Evolutionary conservation across 2,797 vertebrate species (phyloP).

Genomic region (Poeciliopsis gracilis): DNA sequence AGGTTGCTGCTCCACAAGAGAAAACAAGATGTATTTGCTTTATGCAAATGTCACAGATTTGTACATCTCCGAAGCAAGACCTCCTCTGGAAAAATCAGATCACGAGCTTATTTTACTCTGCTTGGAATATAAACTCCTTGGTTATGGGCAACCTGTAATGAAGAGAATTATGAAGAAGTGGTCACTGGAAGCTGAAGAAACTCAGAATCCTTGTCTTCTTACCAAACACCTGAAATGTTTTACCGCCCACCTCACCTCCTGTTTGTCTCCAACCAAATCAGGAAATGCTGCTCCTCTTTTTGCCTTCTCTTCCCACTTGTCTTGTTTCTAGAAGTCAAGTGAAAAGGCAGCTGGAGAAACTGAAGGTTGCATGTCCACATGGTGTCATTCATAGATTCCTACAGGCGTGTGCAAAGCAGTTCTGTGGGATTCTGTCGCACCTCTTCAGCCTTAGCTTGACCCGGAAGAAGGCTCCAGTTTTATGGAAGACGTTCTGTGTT

Average conservation of each 20-base stretch:
- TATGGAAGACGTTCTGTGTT: no score
- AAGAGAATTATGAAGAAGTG: neutral
- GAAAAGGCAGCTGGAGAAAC: neutral
- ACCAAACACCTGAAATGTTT: neutral
- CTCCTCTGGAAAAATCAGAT: neutral
- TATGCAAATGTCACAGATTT: neutral
- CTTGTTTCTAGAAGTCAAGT: neutral
- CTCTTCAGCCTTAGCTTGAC: no score
- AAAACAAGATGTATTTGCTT: neutral
- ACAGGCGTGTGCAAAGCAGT: no score
- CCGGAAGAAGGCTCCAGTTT: no score
- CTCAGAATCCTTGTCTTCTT: neutral
- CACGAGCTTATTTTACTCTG: neutral
- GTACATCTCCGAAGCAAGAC: neutral
- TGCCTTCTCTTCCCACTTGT: neutral
- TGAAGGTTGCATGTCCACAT: no score
- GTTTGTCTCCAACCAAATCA: no score
- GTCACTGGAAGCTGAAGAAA: neutral
- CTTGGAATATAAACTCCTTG: neutral
- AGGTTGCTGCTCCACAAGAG: neutral
- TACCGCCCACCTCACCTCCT: neutral
- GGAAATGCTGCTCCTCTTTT: neutral
- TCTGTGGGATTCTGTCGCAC: no score
- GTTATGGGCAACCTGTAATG: neutral
- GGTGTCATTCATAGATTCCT: no score